These are phyloP conservation scores for Polypterus bichir DNA, from an alignment of 2,113 vertebrate species.

Conservation along the genomic window DNA sequence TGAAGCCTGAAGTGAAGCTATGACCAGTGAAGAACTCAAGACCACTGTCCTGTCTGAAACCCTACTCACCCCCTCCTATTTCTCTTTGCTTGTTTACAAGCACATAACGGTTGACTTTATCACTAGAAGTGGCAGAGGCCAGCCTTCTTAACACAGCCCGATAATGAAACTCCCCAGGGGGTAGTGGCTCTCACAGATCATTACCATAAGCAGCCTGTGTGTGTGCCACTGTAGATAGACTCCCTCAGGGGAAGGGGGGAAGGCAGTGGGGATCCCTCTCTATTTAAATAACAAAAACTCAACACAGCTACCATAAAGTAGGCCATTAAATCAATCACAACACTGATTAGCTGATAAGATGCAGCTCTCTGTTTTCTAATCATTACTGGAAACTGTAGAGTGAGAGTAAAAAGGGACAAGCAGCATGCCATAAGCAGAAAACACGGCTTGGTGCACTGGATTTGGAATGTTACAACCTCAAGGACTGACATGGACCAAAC, in stretches of 20 bases:
- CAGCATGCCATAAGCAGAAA: too few species aligned
- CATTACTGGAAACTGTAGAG: too few species aligned
- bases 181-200: slow-evolving; percentile 30
- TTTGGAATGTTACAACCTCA: too few species aligned
- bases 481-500: too few species aligned
- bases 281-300: slow-evolving; percentile 63
- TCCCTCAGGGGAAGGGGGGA: slow-evolving; percentile 43
- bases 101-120: slow-evolving; percentile 26
- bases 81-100: slow-evolving; percentile 20
- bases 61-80: slow-evolving; percentile 14
- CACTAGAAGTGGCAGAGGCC: slow-evolving; percentile 7
- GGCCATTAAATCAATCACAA: slow-evolving; percentile 53
- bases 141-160: slow-evolving; percentile 4
- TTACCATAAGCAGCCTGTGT: slow-evolving; percentile 68
- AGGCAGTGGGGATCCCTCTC: slow-evolving; percentile 36
- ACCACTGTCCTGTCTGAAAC: slow-evolving; percentile 14
- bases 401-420: too few species aligned
- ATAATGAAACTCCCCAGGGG: slow-evolving; percentile 14
- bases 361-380: slow-evolving; percentile 19
- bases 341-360: slow-evolving; percentile 50
- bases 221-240: slow-evolving; percentile 60
- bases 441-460: too few species aligned
- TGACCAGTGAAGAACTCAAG: slow-evolving; percentile 6
- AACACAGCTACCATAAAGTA: slow-evolving; percentile 52
- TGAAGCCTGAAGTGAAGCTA: not conserved